Conservation (phyloP, 2,888 invertebrate genomes). For the Ophioninae sp. region DNA sequence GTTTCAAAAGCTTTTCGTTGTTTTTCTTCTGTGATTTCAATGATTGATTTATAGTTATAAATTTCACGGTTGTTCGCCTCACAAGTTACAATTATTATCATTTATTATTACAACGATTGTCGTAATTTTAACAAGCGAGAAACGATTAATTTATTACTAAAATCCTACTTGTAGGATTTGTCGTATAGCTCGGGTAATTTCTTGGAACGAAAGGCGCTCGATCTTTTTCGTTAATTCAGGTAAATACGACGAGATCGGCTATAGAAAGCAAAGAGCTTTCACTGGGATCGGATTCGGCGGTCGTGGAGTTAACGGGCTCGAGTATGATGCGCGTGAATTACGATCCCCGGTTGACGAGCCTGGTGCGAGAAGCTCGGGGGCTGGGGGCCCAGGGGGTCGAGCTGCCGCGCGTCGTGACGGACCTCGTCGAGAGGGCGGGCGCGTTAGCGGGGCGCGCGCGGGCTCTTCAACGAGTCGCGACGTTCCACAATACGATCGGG, state of each 20-base stretch:
- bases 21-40: background rate
- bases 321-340: constrained; percentile 95
- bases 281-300: constrained; percentile 84
- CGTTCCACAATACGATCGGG: constrained; percentile 98
- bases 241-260: constrained; percentile 71
- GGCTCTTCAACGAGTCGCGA: constrained; percentile 94
- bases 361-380: constrained; percentile 94
- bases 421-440: constrained; percentile 76
- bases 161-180: no score
- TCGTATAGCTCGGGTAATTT: no score
- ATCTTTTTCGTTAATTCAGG: constrained; percentile 62
- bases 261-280: constrained; percentile 73
- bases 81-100: no score
- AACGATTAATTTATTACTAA: no score
- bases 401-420: constrained; percentile 75
- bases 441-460: constrained; percentile 86
- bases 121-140: no score
- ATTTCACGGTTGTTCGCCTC: no score
- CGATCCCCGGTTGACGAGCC: constrained; percentile 91
- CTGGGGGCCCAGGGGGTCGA: constrained; percentile 87
- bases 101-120: no score
- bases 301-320: constrained; percentile 89
- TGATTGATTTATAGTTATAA: no score
- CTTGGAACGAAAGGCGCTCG: no score
- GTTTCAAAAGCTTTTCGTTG: no score